A percentile compares a stretch with the other conserved stretches of the same genome.
Evolutionary conservation across 2,113 vertebrate genomes (phyloP).

Genomic region (Triplophysa rosa): DNA sequence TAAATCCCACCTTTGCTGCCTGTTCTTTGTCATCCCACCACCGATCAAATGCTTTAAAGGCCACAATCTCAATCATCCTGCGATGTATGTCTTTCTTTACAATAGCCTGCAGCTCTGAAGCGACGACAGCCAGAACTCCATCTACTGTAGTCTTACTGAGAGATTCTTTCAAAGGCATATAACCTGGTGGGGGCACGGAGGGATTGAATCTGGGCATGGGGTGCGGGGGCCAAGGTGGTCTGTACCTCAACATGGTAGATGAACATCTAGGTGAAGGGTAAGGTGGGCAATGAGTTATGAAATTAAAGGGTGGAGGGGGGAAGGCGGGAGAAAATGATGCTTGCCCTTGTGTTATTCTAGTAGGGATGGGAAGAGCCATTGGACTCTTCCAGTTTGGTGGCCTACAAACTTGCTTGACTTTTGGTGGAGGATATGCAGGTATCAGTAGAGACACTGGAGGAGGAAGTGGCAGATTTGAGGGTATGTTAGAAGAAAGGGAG

Average conservation of each 20-base stretch:
- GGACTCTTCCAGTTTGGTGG: constrained; percentile 4
- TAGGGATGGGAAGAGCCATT: constrained; percentile 46
- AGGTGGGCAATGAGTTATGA: constrained; percentile 71
- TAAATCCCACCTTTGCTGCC: constrained; percentile 80
- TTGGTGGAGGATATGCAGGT: constrained; percentile 50
- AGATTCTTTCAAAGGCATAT: constrained; percentile 76
- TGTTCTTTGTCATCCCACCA: constrained; percentile 94
- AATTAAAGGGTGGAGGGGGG: constrained; percentile 51
- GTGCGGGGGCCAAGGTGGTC: constrained; percentile 77
- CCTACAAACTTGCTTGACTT: constrained; percentile 23
- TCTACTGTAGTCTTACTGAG: constrained; percentile 86
- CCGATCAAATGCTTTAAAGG: constrained; percentile 91
- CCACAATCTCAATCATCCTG: constrained; percentile 91
- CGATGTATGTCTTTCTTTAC: constrained; percentile 92
- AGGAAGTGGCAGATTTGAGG: constrained; percentile 61
- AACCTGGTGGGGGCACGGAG: constrained; percentile 85
- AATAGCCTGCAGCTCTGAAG: constrained; percentile 89
- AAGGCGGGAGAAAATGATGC: constrained; percentile 37
- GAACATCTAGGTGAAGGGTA: constrained; percentile 72
- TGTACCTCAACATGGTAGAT: constrained; percentile 60
- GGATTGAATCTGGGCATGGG: constrained; percentile 85
- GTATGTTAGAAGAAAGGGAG: constrained; percentile 52
- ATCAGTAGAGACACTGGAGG: constrained; percentile 38
- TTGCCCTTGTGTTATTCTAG: constrained; percentile 50
- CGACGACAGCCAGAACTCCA: constrained; percentile 84